These are phyloP conservation scores for Gonioctena quinquepunctata DNA, from an alignment of 1,140 invertebrate genomes.

Conservation along the genomic window DNA sequence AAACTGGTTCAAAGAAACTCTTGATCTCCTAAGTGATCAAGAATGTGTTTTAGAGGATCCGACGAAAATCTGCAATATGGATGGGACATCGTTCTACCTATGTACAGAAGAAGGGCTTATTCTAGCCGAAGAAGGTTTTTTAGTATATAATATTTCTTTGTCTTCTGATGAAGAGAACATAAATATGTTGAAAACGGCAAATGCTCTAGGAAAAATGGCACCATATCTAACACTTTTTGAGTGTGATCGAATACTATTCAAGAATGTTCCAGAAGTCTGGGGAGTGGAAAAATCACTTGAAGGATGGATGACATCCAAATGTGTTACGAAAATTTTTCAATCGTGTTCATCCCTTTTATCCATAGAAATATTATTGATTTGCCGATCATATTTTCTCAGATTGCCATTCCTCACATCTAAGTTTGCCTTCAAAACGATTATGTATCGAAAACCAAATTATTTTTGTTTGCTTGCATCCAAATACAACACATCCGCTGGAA, in stretches of 20 bases:
- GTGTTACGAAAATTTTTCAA: constrained; percentile 44
- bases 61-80: background rate
- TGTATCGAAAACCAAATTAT: background rate
- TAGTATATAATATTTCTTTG: constrained; percentile 1
- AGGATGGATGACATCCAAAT: constrained; percentile 41
- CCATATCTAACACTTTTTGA: constrained; percentile 51
- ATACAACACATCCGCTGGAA: no score
- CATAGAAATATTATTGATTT: no score
- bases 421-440: no score
- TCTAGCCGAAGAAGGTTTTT: background rate
- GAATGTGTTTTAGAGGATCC: background rate
- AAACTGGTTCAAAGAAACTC: constrained; percentile 3
- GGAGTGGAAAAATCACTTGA: constrained; percentile 37
- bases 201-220: constrained; percentile 42
- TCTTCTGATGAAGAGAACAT: constrained; percentile 38
- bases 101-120: constrained; percentile 35
- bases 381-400: background rate
- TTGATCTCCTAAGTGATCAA: background rate
- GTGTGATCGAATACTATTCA: constrained; percentile 37
- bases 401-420: background rate
- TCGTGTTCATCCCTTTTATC: no score
- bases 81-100: constrained; percentile 10
- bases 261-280: constrained; percentile 29
- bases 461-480: background rate
- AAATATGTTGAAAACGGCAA: constrained; percentile 37